These are phyloP conservation scores for Heterodera schachtii DNA, from an alignment of 1,140 invertebrate genomes.

Conservation along the genomic window DNA sequence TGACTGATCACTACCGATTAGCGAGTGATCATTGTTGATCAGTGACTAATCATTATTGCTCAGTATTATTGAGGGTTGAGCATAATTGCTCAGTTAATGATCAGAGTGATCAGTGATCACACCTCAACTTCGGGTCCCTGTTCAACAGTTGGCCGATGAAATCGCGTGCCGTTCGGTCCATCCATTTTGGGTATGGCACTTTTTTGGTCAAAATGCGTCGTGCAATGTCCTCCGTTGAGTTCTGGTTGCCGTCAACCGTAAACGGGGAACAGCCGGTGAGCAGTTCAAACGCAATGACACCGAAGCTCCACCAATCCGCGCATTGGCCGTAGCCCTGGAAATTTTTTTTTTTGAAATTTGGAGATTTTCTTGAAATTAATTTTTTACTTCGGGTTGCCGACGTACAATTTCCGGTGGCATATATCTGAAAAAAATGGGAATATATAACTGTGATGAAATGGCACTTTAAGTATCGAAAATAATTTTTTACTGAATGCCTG, in stretches of 20 bases:
- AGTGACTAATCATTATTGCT: too few relatives aligned
- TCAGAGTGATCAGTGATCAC: too few relatives aligned
- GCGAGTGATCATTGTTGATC: too few relatives aligned
- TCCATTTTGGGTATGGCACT: slow-evolving; percentile 79
- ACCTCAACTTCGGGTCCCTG: slow-evolving; percentile 77
- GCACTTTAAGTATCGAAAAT: too few relatives aligned
- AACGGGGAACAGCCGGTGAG: slow-evolving; percentile 96
- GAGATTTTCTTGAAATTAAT: not conserved
- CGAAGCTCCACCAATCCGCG: slow-evolving; percentile 77
- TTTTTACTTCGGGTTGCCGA: slow-evolving; percentile 72
- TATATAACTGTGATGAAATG: not conserved
- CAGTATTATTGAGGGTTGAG: too few relatives aligned
- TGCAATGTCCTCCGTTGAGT: slow-evolving; percentile 89
- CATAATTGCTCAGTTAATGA: too few relatives aligned
- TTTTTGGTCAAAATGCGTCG: slow-evolving; percentile 81
- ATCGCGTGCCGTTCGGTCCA: slow-evolving; percentile 72
- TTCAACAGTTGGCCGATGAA: slow-evolving; percentile 79
- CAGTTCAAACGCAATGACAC: slow-evolving; percentile 92
- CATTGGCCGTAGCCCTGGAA: slow-evolving; percentile 77
- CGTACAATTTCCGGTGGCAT: slow-evolving; percentile 90
- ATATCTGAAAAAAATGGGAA: slow-evolving; percentile 68
- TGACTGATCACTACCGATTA: too few relatives aligned
- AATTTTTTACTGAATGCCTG: too few relatives aligned
- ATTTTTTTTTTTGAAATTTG: not conserved
- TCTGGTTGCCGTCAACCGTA: slow-evolving; percentile 87